These are phyloP conservation scores for Nesidiocoris tenuis DNA, from an alignment of 2,888 invertebrate species.

Conservation along the genomic window DNA sequence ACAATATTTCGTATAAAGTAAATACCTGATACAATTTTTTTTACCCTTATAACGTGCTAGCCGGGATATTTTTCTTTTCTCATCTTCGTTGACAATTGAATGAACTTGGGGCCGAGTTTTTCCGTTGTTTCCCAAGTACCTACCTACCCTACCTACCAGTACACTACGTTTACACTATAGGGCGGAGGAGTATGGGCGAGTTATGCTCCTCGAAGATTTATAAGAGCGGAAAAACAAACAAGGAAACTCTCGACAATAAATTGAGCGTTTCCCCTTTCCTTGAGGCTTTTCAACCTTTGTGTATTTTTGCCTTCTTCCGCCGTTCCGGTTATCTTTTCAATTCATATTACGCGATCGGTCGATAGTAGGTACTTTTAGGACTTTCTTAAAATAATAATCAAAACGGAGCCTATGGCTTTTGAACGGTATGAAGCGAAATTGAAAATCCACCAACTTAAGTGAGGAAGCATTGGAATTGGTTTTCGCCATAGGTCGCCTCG, in stretches of 20 bases:
- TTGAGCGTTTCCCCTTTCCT: not conserved
- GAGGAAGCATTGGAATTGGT: no score
- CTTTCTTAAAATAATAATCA: not conserved
- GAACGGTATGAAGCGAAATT: not conserved
- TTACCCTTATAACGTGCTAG: no score
- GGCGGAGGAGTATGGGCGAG: no score
- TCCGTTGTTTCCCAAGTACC: not conserved
- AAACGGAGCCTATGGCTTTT: not conserved
- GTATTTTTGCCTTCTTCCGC: not conserved
- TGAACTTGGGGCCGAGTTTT: not conserved
- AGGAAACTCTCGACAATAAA: conserved; percentile 16
- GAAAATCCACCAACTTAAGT: no score
- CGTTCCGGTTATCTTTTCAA: not conserved
- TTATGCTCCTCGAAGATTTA: not conserved
- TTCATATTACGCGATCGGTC: no score
- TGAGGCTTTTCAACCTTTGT: not conserved
- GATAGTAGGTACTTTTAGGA: no score
- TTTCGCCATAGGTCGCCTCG: no score
- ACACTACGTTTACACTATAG: no score
- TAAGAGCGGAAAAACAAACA: conserved; percentile 12
- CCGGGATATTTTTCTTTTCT: not conserved
- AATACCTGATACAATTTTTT: no score
- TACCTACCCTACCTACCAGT: no score
- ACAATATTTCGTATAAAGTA: no score
- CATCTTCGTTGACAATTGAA: not conserved